Evolutionary conservation across 2,113 vertebrate species (phyloP), one percentile per base, ranked within the genome.

Genomic region (Dipodomys spectabilis): DNA sequence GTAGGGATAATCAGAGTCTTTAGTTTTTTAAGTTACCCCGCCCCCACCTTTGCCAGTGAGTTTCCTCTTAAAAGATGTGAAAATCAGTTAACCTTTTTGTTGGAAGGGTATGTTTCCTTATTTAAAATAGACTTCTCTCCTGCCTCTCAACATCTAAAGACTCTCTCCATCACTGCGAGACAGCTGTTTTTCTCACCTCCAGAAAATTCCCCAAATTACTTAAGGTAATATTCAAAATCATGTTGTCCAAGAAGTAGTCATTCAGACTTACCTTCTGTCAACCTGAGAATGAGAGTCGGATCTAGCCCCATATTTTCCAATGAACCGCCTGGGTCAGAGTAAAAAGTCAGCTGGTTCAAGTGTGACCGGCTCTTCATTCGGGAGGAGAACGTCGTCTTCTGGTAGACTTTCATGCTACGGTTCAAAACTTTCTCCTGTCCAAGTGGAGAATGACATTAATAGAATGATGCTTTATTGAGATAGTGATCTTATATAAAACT

Each of bases 361-460:
- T 96, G 95, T 19, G 96, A 96, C 78, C 94, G 95, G 64, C 64
- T 94, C 96, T 97, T 98, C 83, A 90, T 96, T 81, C 96, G 95
- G 49, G 95, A 92, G 2, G 91, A 78, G 95, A 96, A 74, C 0
- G 91, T 97, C 0, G 91, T 94, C 79, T 96, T 97, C 65, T 97
- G 84, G 57, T 27, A 5, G 11, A 97, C 16, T 67, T 97, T 97
- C 85, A 93, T 57, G 32, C 6, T 49, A 4, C 72, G 96, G 53
- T 16, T 93, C 78, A 69, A 7, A 79, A n/a, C 1, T 95, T 95
- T 98, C 82, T 97, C 88, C 91, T 86, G 74, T 28, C 73, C 82
- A 84, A 85, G 69, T 27, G 39, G 20, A 28, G 65, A 87, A 44
- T 6, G 83, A 22, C 27, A 44, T 96, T 81, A 11, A 9, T 30